phyloP scores from a whole-genome alignment of 2,888 invertebrate species.

The Amiota minor region DNA sequence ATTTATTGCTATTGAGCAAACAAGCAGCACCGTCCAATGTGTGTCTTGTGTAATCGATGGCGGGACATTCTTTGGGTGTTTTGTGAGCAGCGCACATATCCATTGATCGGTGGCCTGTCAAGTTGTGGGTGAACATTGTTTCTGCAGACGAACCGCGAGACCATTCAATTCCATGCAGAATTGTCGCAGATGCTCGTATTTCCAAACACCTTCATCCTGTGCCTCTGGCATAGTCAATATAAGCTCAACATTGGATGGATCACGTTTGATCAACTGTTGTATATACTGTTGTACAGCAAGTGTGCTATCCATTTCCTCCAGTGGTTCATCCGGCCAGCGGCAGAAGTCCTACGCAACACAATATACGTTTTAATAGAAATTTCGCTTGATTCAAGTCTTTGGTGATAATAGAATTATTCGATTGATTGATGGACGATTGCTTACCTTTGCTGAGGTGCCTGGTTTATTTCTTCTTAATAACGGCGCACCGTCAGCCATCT shows the following conservation, averaged over 20 bases:
- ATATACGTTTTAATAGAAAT: slow-evolving; percentile 10
- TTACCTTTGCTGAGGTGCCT: slow-evolving; percentile 91
- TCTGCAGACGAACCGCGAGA: slow-evolving; percentile 95
- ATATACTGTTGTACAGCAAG: slow-evolving; percentile 99
- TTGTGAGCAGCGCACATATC: slow-evolving; percentile 99
- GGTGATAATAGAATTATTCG: not conserved
- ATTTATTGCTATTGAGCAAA: slow-evolving; percentile 98
- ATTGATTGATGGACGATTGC: not conserved
- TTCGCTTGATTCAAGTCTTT: slow-evolving; percentile 11
- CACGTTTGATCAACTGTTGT: slow-evolving; percentile 95
- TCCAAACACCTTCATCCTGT: slow-evolving; percentile 99
- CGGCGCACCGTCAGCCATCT: slow-evolving; percentile 89
- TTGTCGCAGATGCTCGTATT: slow-evolving; percentile 98
- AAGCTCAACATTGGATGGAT: slow-evolving; percentile 93
- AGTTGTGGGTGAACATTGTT: slow-evolving; percentile 96
- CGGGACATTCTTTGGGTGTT: slow-evolving; percentile 99
- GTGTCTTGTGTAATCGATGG: slow-evolving; percentile 99
- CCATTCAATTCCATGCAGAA: slow-evolving; percentile 99
- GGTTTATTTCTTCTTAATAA: slow-evolving; percentile 91
- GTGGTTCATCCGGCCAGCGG: slow-evolving; percentile 97
- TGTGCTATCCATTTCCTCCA: slow-evolving; percentile 99
- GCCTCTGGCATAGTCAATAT: slow-evolving; percentile 97
- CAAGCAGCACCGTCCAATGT: slow-evolving; percentile 99
- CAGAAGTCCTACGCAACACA: slow-evolving; percentile 85
- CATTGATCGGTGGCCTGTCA: slow-evolving; percentile 99